Evolutionary conservation across 2,113 vertebrate species (phyloP).

Genomic region (Chunga burmeisteri): DNA sequence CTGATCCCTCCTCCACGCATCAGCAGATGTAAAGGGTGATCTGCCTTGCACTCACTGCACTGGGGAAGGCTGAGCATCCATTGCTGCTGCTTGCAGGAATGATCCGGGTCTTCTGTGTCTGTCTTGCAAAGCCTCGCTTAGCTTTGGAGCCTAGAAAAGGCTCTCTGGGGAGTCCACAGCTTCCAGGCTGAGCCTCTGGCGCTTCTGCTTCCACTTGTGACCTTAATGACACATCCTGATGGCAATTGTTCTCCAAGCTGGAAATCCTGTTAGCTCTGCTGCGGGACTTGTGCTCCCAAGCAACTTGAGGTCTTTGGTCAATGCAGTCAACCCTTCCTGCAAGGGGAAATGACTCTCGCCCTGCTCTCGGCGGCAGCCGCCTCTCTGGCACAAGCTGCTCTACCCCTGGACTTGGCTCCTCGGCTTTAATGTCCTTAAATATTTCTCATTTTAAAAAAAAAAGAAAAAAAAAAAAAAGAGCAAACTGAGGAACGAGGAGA

Average conservation of each 20-base stretch:
- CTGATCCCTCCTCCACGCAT: background rate
- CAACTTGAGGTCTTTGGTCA: background rate
- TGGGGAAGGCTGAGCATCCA: accelerated
- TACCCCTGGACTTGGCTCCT: background rate
- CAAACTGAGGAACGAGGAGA: background rate
- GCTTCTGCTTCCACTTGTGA: conserved; percentile 6
- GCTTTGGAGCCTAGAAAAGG: background rate
- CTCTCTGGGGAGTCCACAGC: background rate
- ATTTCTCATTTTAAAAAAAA: background rate
- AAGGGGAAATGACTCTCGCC: conserved; percentile 5
- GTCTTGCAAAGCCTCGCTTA: background rate
- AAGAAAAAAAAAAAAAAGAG: background rate
- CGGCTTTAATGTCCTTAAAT: background rate
- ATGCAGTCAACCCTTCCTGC: background rate
- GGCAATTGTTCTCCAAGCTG: conserved; percentile 31
- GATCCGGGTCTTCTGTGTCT: background rate
- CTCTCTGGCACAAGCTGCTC: background rate
- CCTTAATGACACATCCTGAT: conserved; percentile 1
- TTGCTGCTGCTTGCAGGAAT: background rate
- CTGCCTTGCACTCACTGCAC: accelerated
- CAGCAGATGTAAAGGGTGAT: background rate
- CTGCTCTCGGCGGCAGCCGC: background rate
- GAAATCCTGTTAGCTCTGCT: conserved; percentile 36
- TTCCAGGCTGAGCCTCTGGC: background rate
- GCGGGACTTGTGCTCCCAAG: background rate